Evolutionary conservation across 2,888 invertebrate species (phyloP).

Genomic region (Megalurothrips usitatus): DNA sequence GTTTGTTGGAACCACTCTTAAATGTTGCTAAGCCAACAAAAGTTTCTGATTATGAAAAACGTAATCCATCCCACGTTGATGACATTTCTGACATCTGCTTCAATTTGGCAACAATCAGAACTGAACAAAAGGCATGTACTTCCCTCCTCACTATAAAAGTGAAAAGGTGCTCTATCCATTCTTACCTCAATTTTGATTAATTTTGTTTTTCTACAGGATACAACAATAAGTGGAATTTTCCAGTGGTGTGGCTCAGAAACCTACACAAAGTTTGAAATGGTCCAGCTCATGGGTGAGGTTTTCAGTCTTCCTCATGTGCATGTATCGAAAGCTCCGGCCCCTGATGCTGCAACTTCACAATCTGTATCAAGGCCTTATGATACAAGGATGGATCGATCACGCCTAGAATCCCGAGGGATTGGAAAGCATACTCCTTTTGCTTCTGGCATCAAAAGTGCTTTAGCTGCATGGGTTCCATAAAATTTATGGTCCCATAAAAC

Average conservation of each 20-base stretch:
- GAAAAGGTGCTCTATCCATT: background rate
- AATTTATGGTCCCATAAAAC: background rate
- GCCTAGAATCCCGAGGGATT: slow-evolving; percentile 44
- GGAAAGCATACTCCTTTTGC: slow-evolving; percentile 45
- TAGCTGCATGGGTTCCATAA: slow-evolving; percentile 38
- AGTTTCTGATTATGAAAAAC: slow-evolving; percentile 48
- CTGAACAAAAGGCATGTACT: background rate
- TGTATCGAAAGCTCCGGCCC: slow-evolving; percentile 43
- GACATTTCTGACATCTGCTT: slow-evolving; percentile 48
- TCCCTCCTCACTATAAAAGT: background rate
- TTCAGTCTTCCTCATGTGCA: slow-evolving; percentile 46
- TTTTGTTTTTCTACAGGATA: slow-evolving; percentile 34
- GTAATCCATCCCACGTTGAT: slow-evolving; percentile 48
- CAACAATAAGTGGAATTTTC: slow-evolving; percentile 45
- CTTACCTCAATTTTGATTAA: background rate
- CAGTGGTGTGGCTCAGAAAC: slow-evolving; percentile 51
- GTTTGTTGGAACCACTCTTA: slow-evolving; percentile 42
- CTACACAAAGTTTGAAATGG: slow-evolving; percentile 52
- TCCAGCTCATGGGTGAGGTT: slow-evolving; percentile 46
- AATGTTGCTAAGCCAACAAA: slow-evolving; percentile 36
- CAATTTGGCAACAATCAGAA: slow-evolving; percentile 40
- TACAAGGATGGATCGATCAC: slow-evolving; percentile 44
- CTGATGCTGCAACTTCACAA: slow-evolving; percentile 40
- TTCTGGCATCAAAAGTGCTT: slow-evolving; percentile 42
- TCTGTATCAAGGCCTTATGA: slow-evolving; percentile 46